Evolutionary conservation across 2,888 invertebrate species (phyloP).

Genomic region (Caenorhabditis zanzibari): DNA sequence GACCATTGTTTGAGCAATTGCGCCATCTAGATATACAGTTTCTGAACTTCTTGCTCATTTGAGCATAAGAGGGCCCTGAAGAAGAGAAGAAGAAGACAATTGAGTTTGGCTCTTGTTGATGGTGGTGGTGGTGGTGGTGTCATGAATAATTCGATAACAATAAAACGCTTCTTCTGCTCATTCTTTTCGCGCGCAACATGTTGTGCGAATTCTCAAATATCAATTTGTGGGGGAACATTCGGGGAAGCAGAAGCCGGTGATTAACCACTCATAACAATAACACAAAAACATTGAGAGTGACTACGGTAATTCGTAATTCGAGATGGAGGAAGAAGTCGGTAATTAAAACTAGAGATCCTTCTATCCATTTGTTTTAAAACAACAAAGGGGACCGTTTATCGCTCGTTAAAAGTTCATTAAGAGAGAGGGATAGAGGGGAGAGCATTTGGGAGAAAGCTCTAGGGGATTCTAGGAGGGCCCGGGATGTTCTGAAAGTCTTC

Average conservation of each 20-base stretch:
- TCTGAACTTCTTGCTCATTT: background rate
- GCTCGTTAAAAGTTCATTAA: constrained; percentile 47
- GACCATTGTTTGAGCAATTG: constrained; percentile 40
- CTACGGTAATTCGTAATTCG: constrained; percentile 55
- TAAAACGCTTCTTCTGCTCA: constrained; percentile 23
- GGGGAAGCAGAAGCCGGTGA: constrained; percentile 27
- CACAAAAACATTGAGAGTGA: constrained; percentile 40
- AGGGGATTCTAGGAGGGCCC: background rate
- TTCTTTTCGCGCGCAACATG: constrained; percentile 50
- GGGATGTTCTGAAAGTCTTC: no score
- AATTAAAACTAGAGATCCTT: constrained; percentile 16
- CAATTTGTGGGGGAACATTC: constrained; percentile 13
- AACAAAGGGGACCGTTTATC: constrained; percentile 47
- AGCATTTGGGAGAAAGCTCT: background rate
- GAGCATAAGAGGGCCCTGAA: background rate
- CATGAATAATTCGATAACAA: constrained; percentile 64
- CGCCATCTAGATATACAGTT: constrained; percentile 1
- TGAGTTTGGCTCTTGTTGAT: constrained; percentile 3
- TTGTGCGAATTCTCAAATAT: constrained; percentile 48
- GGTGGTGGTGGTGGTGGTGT: constrained; percentile 28
- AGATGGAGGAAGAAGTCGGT: constrained; percentile 9
- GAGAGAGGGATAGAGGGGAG: background rate
- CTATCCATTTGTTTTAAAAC: constrained; percentile 36
- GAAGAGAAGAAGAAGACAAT: no score
- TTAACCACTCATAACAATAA: constrained; percentile 38